Evolutionary conservation across 2,888 invertebrate genomes (phyloP), one percentile per base, ranked within the genome.

Genomic region (Tipula confusa): DNA sequence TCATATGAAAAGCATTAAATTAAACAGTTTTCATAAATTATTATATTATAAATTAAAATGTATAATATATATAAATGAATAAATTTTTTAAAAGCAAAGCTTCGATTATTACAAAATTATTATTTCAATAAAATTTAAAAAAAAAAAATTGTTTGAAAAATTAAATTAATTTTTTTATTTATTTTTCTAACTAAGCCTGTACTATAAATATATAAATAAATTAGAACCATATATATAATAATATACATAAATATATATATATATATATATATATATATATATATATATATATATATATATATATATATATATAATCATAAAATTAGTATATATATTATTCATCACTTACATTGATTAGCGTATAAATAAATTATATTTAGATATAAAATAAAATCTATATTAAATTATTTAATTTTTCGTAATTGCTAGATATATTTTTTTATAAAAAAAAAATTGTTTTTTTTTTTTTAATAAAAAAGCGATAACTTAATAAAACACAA

Each of bases 291-390:
- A n/a, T n/a, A n/a, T n/a, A n/a, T n/a, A n/a, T n/a, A n/a, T n/a
- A n/a, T n/a, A n/a, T n/a, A n/a, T n/a, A n/a, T n/a, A n/a, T n/a
- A n/a, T n/a, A n/a, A n/a, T n/a, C n/a, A n/a, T n/a, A n/a, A n/a
- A n/a, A n/a, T n/a, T n/a, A n/a, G n/a, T n/a, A n/a, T n/a, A n/a
- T n/a, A n/a, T n/a, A n/a, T n/a, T n/a, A n/a, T n/a, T n/a, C n/a
- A n/a, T 83, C 29, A 38, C 38, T 83, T 83, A 38, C n/a, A 28
- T 38, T 38, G 82, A 24, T 84, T 85, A 85, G 85, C 85, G 64
- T 24, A 64, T 64, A 64, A 64, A 64, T 64, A 64, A 64, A 64
- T 64, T 64, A 64, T 64, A 64, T 24, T 24, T 64, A 24, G 18
- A 64, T 24, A 64, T 64, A 31, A 80, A 80, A 29, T 80, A 80